Evolutionary conservation across 1,140 invertebrate genomes (phyloP), one percentile per base, ranked within the genome.

Genomic region (Lasioglossum albipes): DNA sequence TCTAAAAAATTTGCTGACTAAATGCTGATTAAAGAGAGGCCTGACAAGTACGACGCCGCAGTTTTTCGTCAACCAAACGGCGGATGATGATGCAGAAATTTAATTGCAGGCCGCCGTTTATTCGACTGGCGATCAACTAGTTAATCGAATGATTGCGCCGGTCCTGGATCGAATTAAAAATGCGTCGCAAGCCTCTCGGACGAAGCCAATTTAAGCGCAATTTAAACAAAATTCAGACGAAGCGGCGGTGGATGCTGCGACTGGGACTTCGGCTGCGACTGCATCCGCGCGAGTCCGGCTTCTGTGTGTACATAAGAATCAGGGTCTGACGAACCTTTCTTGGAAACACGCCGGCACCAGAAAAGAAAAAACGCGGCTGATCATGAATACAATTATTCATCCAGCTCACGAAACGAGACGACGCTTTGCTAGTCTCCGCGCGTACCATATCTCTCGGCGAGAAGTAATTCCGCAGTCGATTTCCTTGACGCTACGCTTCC

Each of bases 401-500:
- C 13, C 36, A 0, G 57, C 36, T 36, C 62, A 66, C 62, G 41
- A 18, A 10, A 1, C 7, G 6, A 0, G 9, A 12, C 31, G 0
- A 1, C 20, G 49, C 18, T 2, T 73, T 59, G 59, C 1, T 6
- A 49, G 49, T 59, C 36, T 13, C 27, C 0, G 7, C 61, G 61
- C 70, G 62, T 45, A 36, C 45, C 62, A 31, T 59, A 73, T 45
- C 65, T 54, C 18, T 27, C 49, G 36, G 13, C 16, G n/a, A 52
- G 12, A 54, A 54, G 45, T n/a, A n/a, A 72, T 31, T 65, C 45
- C 45, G 27, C 61, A 27, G 27, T 54, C 61, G 27, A 73, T 73
- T 73, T 65, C 70, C 62, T 72, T 65, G 49, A 72, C 61, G 6
- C n/a, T 22, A 12, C n/a, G n/a, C 42, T 64, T 78, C 75, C 66